Evolutionary conservation across 2,797 vertebrate genomes (phyloP).

Genomic region (Halcyon leucocephala): DNA sequence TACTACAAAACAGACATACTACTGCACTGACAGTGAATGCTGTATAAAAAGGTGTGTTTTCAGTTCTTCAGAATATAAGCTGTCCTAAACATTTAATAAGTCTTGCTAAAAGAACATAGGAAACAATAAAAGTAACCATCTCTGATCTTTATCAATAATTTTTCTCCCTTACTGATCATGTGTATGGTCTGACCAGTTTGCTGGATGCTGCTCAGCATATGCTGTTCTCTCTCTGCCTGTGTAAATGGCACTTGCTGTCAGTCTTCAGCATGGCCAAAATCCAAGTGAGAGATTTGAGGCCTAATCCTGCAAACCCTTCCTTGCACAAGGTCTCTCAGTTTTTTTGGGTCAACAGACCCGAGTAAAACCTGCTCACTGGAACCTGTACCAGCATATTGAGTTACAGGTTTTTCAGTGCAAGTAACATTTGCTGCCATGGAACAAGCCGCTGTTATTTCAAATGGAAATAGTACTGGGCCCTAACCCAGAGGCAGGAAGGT

Average conservation of each 20-base stretch:
- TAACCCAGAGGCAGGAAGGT: slow-evolving; percentile 3
- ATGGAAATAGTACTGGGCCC: background rate
- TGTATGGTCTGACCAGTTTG: background rate
- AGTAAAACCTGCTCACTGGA: background rate
- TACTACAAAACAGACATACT: background rate
- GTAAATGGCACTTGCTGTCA: background rate
- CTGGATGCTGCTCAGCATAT: background rate
- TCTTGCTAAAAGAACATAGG: background rate
- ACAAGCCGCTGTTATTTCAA: background rate
- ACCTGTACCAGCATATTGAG: background rate
- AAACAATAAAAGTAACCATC: background rate
- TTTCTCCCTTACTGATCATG: background rate
- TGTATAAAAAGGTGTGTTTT: background rate
- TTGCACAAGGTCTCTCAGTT: background rate
- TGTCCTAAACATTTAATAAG: background rate
- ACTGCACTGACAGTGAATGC: background rate
- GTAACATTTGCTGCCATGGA: fast-evolving
- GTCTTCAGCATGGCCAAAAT: background rate
- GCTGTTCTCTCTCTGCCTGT: background rate
- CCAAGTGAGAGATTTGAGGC: background rate
- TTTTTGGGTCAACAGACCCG: background rate
- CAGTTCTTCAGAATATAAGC: background rate
- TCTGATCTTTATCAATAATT: background rate
- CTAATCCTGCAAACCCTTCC: background rate
- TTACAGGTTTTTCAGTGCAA: background rate